phyloP scores from a whole-genome alignment of 2,888 invertebrate species.

The Drosophila melanosoma region DNA sequence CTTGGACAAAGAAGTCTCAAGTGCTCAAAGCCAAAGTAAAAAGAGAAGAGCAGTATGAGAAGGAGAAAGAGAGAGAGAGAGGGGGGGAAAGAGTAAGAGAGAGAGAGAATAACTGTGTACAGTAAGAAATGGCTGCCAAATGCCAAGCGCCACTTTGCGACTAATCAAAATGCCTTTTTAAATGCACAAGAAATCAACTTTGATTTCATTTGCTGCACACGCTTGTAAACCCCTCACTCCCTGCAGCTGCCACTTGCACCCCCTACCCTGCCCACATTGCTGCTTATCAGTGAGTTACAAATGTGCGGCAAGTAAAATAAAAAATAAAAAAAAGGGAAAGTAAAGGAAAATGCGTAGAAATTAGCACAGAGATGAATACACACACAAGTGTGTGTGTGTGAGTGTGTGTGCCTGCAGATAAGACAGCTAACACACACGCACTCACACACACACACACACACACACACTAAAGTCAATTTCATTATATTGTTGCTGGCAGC shows the following conservation, averaged over 20 bases:
- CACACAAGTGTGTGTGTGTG: constrained; percentile 58
- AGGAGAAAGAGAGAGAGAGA: neutral
- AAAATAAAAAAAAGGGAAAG: neutral
- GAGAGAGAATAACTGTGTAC: neutral
- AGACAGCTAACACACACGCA: constrained; percentile 51
- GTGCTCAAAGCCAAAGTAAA: constrained; percentile 41
- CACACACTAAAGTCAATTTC: constrained; percentile 67
- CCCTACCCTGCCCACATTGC: neutral
- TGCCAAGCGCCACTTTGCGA: constrained; percentile 66
- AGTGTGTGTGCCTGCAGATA: constrained; percentile 54
- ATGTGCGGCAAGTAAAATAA: constrained; percentile 51
- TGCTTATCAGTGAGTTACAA: constrained; percentile 58
- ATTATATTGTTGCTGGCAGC: constrained; percentile 69
- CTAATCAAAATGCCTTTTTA: constrained; percentile 81
- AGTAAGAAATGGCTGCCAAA: constrained; percentile 54
- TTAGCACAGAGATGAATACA: constrained; percentile 77
- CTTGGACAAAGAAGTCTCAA: neutral
- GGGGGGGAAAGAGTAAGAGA: too few species aligned
- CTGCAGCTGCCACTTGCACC: neutral
- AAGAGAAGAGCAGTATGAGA: neutral
- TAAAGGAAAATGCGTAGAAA: constrained; percentile 73
- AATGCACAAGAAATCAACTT: constrained; percentile 75
- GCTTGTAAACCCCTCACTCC: neutral
- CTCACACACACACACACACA: constrained; percentile 13
- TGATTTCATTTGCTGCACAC: constrained; percentile 51